Evolutionary conservation across 37 sponge, comb jelly and placozoan genomes (phyloP).

Genomic region (Axinella damicornis): DNA sequence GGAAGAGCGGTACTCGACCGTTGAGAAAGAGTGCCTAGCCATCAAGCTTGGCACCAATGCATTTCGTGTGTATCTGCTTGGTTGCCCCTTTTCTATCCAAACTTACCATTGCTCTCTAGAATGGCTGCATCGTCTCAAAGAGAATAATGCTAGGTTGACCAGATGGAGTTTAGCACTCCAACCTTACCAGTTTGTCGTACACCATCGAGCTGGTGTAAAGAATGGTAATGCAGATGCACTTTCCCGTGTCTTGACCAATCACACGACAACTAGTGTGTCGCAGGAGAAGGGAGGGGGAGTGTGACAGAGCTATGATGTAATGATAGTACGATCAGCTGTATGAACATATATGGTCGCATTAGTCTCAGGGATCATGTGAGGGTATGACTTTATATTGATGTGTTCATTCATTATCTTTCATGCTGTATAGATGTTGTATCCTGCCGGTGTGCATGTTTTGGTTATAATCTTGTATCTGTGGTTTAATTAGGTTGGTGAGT

Average conservation of each 20-base stretch:
- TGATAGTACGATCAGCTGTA: too few relatives aligned
- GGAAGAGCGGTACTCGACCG: slow-evolving; percentile 46
- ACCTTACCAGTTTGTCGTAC: slow-evolving; percentile 30
- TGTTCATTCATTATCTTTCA: too few relatives aligned
- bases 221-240: slow-evolving; percentile 55
- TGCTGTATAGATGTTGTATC: too few relatives aligned
- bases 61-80: slow-evolving; percentile 51
- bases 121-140: slow-evolving; percentile 63
- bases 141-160: slow-evolving; percentile 28
- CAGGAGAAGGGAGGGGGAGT: slow-evolving; percentile 59
- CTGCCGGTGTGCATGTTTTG: too few relatives aligned
- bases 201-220: not conserved
- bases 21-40: slow-evolving; percentile 69
- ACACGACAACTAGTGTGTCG: slow-evolving; percentile 4
- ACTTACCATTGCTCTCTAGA: slow-evolving; percentile 49
- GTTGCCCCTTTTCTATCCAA: slow-evolving; percentile 35
- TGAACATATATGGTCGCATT: too few relatives aligned
- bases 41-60: slow-evolving; percentile 45
- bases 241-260: slow-evolving; percentile 7
- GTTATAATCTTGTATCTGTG: too few relatives aligned
- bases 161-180: slow-evolving; percentile 42
- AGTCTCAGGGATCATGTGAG: too few relatives aligned
- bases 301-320: too few relatives aligned
- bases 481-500: too few relatives aligned
- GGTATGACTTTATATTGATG: too few relatives aligned